phyloP scores from a whole-genome alignment of 2,113 vertebrate genomes.

The Semnopithecus entellus region DNA sequence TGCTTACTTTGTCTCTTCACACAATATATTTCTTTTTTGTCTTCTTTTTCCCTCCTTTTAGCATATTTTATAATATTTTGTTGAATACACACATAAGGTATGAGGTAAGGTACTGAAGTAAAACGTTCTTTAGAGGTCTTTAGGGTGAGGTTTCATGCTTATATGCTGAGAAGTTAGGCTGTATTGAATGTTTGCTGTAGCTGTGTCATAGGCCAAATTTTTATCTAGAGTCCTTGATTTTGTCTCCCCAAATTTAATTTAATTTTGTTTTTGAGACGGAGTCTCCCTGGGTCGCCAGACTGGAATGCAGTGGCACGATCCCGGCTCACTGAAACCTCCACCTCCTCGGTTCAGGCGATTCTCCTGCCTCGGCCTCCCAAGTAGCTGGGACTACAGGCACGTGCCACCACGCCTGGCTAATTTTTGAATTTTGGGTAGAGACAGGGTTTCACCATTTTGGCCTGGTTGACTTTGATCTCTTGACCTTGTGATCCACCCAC shows the following conservation, averaged over 20 bases:
- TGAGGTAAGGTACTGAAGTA: background rate
- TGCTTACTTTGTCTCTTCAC: background rate
- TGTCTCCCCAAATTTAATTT: background rate
- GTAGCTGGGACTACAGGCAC: no score
- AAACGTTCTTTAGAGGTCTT: background rate
- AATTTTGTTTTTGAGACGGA: background rate
- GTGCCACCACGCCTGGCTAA: fast-evolving
- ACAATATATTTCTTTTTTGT: background rate
- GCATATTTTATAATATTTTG: background rate
- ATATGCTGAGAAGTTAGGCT: background rate
- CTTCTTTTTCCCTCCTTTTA: background rate
- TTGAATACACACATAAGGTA: background rate
- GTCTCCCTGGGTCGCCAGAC: no score
- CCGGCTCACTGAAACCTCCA: no score
- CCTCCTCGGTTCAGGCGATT: no score
- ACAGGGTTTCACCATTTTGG: no score
- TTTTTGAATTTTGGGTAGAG: no score
- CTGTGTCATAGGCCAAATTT: background rate
- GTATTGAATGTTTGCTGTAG: background rate
- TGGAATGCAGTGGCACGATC: no score
- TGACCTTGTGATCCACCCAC: no score
- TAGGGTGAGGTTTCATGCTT: background rate
- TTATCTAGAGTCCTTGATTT: background rate
- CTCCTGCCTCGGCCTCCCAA: no score
- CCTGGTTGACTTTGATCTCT: no score